Conservation (phyloP, 1,140 invertebrate species). For the Aporrectodea caliginosa region DNA sequence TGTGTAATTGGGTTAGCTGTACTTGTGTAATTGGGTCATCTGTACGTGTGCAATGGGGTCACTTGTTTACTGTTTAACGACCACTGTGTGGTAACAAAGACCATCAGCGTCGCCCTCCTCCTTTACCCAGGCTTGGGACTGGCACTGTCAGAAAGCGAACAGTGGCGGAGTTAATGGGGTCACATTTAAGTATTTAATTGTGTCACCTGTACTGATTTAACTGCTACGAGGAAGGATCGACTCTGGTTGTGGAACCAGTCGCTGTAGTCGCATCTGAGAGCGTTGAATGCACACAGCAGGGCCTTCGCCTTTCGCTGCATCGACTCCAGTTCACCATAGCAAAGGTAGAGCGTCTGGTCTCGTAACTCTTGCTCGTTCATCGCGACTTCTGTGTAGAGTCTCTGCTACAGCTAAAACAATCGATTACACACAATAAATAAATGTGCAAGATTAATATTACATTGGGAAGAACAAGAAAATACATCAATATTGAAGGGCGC, state of each 20-base stretch:
- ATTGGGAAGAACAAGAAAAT: too few relatives aligned
- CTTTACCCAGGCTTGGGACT: not conserved
- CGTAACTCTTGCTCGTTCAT: not conserved
- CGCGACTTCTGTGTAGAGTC: not conserved
- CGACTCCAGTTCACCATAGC: not conserved
- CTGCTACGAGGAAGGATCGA: not conserved
- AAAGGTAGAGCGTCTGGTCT: not conserved
- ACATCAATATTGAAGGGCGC: too few relatives aligned
- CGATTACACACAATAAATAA: too few relatives aligned
- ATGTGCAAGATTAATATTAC: too few relatives aligned
- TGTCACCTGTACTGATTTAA: not conserved
- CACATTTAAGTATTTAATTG: not conserved
- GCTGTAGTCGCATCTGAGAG: not conserved
- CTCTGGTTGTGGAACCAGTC: not conserved
- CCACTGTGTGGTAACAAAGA: not conserved
- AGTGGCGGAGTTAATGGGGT: not conserved
- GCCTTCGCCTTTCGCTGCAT: not conserved
- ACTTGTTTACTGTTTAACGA: not conserved
- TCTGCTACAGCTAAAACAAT: not conserved
- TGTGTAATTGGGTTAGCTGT: too few relatives aligned
- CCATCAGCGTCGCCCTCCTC: not conserved
- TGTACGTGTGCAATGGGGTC: too few relatives aligned
- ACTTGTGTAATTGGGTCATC: too few relatives aligned
- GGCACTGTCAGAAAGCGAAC: not conserved
- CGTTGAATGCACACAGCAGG: not conserved